Evolutionary conservation across 2,113 vertebrate genomes (phyloP).

Genomic region (Leucoraja erinaceus): DNA sequence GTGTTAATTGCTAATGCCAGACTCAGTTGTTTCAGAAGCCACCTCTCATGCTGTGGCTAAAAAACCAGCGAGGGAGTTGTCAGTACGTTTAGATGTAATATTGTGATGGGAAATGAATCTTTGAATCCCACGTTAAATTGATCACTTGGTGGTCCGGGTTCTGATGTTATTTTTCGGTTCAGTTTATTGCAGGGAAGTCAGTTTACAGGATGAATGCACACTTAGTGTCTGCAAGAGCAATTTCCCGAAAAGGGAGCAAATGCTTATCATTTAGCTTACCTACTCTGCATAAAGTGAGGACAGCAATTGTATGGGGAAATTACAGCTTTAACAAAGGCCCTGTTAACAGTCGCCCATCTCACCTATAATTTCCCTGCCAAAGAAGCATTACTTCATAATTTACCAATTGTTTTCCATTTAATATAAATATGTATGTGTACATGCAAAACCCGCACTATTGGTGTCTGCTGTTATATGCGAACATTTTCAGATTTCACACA

Average conservation of each 20-base stretch:
- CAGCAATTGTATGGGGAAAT: conserved; percentile 50
- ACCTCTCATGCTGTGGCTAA: neutral
- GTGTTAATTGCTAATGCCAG: neutral
- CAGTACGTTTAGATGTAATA: neutral
- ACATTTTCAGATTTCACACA: neutral
- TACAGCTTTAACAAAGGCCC: conserved; percentile 41
- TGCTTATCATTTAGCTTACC: conserved; percentile 49
- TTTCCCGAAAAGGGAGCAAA: conserved; percentile 42
- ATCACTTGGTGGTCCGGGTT: neutral
- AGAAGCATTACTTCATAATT: conserved; percentile 9
- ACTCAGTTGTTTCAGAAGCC: neutral
- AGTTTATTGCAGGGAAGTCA: conserved; percentile 44
- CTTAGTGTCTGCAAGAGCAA: conserved; percentile 43
- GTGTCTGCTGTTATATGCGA: neutral
- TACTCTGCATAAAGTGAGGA: conserved; percentile 43
- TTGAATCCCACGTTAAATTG: neutral
- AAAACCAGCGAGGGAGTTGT: conserved; percentile 2
- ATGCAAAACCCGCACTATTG: neutral
- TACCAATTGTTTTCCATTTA: neutral
- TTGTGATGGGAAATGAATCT: neutral
- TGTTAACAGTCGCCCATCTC: conserved; percentile 22
- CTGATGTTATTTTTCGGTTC: neutral
- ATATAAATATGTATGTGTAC: neutral
- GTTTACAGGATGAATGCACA: conserved; percentile 48
- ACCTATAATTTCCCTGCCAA: conserved; percentile 12